phyloP scores from a whole-genome alignment of 2,113 vertebrate species.

The Cromileptes altivelis region DNA sequence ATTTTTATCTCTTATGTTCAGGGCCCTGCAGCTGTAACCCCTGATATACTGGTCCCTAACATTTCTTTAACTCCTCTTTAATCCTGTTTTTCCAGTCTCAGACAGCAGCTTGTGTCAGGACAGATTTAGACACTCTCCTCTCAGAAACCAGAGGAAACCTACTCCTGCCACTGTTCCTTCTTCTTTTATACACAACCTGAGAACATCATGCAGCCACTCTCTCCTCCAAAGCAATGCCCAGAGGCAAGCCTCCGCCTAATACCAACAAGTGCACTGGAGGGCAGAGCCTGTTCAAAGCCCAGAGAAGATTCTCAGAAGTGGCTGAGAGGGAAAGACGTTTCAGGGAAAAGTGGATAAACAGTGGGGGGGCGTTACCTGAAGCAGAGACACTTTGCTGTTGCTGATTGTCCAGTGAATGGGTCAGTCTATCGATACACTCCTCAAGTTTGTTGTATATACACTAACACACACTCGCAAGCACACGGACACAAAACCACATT shows the following conservation, averaged over 20 bases:
- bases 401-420: conserved; percentile 50
- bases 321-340: neutral
- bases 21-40: neutral
- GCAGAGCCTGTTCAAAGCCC: conserved; percentile 41
- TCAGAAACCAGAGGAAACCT: neutral
- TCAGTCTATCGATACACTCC: conserved; percentile 44
- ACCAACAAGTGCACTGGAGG: conserved; percentile 52
- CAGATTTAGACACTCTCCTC: conserved; percentile 11
- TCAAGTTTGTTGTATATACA: conserved; percentile 28
- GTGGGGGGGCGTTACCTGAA: conserved; percentile 37
- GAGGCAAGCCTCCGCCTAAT: conserved; percentile 35
- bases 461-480: conserved; percentile 4
- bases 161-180: neutral
- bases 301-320: conserved; percentile 19
- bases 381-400: conserved; percentile 32
- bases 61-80: neutral
- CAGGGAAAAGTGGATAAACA: conserved; percentile 43
- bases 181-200: conserved; percentile 34
- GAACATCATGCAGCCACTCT: conserved; percentile 34
- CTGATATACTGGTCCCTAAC: neutral
- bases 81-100: neutral
- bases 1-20: neutral
- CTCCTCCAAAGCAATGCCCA: conserved; percentile 46
- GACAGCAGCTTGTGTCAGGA: neutral
- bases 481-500: conserved; percentile 14